Evolutionary conservation across 2,113 vertebrate species (phyloP).

Genomic region (Pygathrix nemaeus): DNA sequence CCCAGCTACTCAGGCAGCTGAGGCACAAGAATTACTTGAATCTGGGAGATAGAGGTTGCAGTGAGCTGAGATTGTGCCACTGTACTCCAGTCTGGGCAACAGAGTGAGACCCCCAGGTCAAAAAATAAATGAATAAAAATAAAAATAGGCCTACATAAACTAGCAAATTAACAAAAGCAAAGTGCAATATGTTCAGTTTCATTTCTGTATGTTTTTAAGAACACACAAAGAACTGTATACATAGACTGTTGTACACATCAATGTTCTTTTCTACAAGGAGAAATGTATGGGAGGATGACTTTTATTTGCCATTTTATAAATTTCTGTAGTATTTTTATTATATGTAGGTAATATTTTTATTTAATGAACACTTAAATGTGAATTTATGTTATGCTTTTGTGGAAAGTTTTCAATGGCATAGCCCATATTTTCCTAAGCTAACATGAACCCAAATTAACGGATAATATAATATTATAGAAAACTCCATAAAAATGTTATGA

Average conservation of each 20-base stretch:
- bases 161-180: neutral
- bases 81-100: too few species aligned
- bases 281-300: neutral
- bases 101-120: too few species aligned
- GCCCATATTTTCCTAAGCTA: neutral
- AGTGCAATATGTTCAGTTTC: neutral
- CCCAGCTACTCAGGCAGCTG: too few species aligned
- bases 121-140: too few species aligned
- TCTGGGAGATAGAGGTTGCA: too few species aligned
- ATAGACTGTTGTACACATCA: neutral
- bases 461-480: neutral
- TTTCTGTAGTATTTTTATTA: neutral
- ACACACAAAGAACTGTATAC: neutral
- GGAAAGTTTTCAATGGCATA: neutral
- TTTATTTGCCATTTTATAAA: neutral
- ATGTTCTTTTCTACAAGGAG: neutral
- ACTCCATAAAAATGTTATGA: neutral
- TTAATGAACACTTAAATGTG: neutral
- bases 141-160: neutral
- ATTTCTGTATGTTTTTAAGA: neutral
- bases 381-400: neutral
- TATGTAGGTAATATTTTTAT: neutral
- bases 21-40: too few species aligned
- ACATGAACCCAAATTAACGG: neutral
- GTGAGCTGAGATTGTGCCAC: too few species aligned